Evolutionary conservation across 2,797 vertebrate genomes (phyloP), one percentile per base, ranked within the genome.

Genomic region (Cottoperca gobio): DNA sequence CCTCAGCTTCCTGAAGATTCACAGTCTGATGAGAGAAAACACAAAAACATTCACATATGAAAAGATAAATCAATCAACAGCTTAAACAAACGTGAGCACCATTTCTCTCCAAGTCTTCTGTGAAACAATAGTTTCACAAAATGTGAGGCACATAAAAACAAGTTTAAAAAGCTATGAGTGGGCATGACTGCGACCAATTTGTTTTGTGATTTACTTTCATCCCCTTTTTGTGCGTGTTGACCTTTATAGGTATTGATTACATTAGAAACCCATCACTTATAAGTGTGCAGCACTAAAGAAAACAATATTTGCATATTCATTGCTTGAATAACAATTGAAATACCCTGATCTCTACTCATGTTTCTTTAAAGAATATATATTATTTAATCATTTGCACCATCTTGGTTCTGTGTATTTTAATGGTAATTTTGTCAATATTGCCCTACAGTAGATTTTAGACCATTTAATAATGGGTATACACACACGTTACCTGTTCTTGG

Each of bases 401-500:
- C 14, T 39, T 46, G 23, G 35, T 31, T 17, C 3, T 39, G 4
- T n/a, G 24, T 33, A 35, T 33, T 45, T 14, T 5, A n/a, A 33
- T n/a, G 58, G 17, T 42, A 24, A 33, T 3, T 17, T 19, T 11
- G 16, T 52, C 3, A 37, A 3, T 45, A 23, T n/a, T 19, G 5
- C 2, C 1, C 0, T 14, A 21, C 19, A 21, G 19, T 46, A 8
- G 23, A 39, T 48, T 42, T 14, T 14, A 54, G 17, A 10, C 16
- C 5, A 8, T 67, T 16, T 19, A 23, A 28, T 8, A 50, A 35
- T 21, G 4, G 12, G 14, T 6, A 13, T 26, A 23, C 5, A 8
- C n/a, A 16, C 8, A 8, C 2, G 10, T 69, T 80, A 95, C 97
- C 95, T 96, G 92, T 86, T 93, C 89, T 68, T 91, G 88, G 63